Base-by-base conservation (phyloP, 1,140 invertebrate species). In the Steinernema feltiae region DNA sequence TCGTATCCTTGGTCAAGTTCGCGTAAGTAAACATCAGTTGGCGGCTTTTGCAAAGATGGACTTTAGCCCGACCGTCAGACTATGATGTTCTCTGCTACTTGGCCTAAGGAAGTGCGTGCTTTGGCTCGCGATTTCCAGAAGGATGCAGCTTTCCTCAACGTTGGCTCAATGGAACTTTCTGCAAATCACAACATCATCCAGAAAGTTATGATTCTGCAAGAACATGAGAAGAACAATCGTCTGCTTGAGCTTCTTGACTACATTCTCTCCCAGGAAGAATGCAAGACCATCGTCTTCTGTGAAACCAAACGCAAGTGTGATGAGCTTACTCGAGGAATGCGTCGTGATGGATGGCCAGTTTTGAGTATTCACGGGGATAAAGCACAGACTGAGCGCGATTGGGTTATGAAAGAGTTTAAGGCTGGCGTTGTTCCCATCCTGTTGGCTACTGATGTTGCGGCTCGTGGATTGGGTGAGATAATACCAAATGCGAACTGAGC, bases 31-130 rank as follows among this genome's bases (percentile, higher is more conserved):
- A 32, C n/a, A 29, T 30, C 35, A 29, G 32, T 24, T 53, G 35
- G 0, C n/a, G 18, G n/a, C 75, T 53, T 79, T 27, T 74, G 46
- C 41, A 63, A 75, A 70, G 79, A 74, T 83, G 76, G 32, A 72
- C 72, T 53, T 72, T 78, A 91, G 83, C 94, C 94, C 73, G 94
- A 97, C 85, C 90, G 95, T 79, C 95, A 97, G 87, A 94, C 93
- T 1, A 89, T 98, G 30, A 98, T 98, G 95, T 98, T 95, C 94
- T 95, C 93, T 76, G 96, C 95, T 1, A 98, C 95, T 1, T 98
- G 95, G 95, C 95, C 95, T 0, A 96, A 96, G 85, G 95, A 98
- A 90, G 95, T 98, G 0, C 91, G 91, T 78, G 91, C 91, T 83
- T 88, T 99, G 53, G 96, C 96, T 69, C 92, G 94, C 87, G 95